Evolutionary conservation across 2,888 invertebrate genomes (phyloP).

Genomic region (Spodoptera littoralis): DNA sequence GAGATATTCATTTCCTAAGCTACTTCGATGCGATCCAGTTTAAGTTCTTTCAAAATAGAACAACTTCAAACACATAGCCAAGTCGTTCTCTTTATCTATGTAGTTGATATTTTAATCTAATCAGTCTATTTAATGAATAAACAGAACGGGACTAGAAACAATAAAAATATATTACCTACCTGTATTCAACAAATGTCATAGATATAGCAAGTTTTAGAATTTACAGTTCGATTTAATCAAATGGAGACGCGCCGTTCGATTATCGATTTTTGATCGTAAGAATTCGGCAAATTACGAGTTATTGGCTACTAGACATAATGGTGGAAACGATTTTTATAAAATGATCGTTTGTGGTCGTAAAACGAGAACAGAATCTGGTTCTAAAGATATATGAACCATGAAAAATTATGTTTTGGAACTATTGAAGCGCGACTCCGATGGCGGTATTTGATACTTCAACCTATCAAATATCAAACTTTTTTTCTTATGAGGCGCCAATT

Average conservation of each 20-base stretch:
- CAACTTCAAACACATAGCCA: conserved; percentile 42
- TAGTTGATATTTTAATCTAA: conserved; percentile 72
- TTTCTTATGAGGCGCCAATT: conserved; percentile 78
- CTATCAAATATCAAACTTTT: conserved; percentile 75
- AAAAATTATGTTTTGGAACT: conserved; percentile 76
- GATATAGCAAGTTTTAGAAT: conserved; percentile 44
- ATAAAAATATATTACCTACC: conserved; percentile 67
- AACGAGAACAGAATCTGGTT: conserved; percentile 65
- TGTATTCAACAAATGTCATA: conserved; percentile 53
- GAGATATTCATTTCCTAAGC: conserved; percentile 68
- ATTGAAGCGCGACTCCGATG: conserved; percentile 72
- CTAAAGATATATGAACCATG: conserved; percentile 71
- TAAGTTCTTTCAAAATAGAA: conserved; percentile 54
- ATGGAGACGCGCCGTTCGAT: conserved; percentile 33
- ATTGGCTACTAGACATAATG: conserved; percentile 61
- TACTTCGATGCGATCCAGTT: conserved; percentile 57
- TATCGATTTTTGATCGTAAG: conserved; percentile 42
- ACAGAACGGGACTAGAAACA: conserved; percentile 60
- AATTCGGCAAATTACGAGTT: conserved; percentile 57
- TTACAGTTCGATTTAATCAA: conserved; percentile 48
- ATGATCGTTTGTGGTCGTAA: conserved; percentile 55
- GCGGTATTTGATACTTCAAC: conserved; percentile 66
- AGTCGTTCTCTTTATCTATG: conserved; percentile 59
- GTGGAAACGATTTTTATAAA: conserved; percentile 54
- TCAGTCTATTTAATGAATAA: conserved; percentile 67